phyloP scores from a whole-genome alignment of 1,140 invertebrate species.

The Oreohelix idahoensis region DNA sequence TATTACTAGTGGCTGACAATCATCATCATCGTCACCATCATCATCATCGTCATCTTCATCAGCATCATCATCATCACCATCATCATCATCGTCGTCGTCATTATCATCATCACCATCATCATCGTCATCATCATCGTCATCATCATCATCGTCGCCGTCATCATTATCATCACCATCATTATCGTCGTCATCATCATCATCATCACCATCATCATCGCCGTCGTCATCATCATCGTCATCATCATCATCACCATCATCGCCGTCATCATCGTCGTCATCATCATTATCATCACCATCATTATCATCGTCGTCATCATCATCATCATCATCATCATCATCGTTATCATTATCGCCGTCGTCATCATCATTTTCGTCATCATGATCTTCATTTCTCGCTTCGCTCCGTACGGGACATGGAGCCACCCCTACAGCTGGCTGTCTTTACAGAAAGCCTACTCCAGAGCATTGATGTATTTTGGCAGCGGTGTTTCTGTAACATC shows the following conservation, averaged over 20 bases:
- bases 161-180: slow-evolving; percentile 30
- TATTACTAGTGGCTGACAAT: background rate
- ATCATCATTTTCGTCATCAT: no score
- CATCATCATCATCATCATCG: slow-evolving; percentile 41
- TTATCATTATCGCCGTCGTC: background rate
- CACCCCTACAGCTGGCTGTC: no score
- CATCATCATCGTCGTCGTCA: slow-evolving; percentile 1
- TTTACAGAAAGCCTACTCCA: no score
- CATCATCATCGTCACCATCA: background rate
- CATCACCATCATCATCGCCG: slow-evolving; percentile 33
- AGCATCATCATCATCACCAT: no score
- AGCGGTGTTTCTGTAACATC: no score
- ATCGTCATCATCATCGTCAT: slow-evolving; percentile 20
- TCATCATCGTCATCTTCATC: no score
- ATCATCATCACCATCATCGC: slow-evolving; percentile 1
- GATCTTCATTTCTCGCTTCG: slow-evolving; percentile 1
- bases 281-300: slow-evolving; percentile 43
- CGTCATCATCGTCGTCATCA: slow-evolving; percentile 46
- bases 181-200: slow-evolving; percentile 31
- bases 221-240: no score
- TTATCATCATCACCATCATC: slow-evolving; percentile 34
- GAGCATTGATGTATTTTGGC: no score
- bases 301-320: slow-evolving; percentile 43
- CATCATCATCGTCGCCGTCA: background rate
- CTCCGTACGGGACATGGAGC: no score